Conservation (phyloP, 2,888 invertebrate species). For the Protodeltote pygarga region DNA sequence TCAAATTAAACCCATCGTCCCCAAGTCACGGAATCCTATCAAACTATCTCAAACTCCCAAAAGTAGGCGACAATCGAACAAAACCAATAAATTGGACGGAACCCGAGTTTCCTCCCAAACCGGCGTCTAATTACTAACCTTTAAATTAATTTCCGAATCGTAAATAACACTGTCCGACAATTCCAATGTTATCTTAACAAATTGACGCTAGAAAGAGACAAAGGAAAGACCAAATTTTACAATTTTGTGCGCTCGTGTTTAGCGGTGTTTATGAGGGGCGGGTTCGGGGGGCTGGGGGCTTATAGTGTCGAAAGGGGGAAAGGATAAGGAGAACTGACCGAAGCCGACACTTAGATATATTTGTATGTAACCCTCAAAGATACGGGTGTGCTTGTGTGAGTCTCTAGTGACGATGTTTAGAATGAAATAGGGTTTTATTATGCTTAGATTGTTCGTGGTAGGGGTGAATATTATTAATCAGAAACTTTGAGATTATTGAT, state of each 20-base stretch:
- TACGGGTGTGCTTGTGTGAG: conserved; percentile 64
- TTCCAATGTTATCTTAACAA: conserved; percentile 81
- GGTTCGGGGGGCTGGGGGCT: conserved; percentile 51
- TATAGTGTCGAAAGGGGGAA: conserved; percentile 77
- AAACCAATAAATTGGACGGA: conserved; percentile 49
- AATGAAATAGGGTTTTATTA: conserved; percentile 66
- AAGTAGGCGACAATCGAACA: conserved; percentile 41
- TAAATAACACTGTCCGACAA: conserved; percentile 66
- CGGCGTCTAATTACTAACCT: conserved; percentile 52
- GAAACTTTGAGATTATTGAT: conserved; percentile 1
- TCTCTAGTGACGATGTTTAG: conserved; percentile 67
- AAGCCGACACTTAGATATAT: conserved; percentile 81
- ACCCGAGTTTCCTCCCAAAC: conserved; percentile 34
- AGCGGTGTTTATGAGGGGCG: conserved; percentile 80
- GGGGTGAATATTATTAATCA: conserved; percentile 14
- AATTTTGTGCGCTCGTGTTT: conserved; percentile 81
- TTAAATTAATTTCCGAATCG: conserved; percentile 59
- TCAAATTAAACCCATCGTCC: conserved; percentile 18
- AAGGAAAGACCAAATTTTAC: conserved; percentile 76
- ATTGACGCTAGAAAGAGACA: conserved; percentile 76
- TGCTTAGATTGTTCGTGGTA: conserved; percentile 58
- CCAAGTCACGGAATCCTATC: conserved; percentile 35
- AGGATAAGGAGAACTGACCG: conserved; percentile 79
- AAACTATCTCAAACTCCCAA: conserved; percentile 44
- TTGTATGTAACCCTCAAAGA: conserved; percentile 75